These are phyloP conservation scores for Pantelozetes paolii DNA, from an alignment of 2,888 invertebrate species.

Conservation along the genomic window DNA sequence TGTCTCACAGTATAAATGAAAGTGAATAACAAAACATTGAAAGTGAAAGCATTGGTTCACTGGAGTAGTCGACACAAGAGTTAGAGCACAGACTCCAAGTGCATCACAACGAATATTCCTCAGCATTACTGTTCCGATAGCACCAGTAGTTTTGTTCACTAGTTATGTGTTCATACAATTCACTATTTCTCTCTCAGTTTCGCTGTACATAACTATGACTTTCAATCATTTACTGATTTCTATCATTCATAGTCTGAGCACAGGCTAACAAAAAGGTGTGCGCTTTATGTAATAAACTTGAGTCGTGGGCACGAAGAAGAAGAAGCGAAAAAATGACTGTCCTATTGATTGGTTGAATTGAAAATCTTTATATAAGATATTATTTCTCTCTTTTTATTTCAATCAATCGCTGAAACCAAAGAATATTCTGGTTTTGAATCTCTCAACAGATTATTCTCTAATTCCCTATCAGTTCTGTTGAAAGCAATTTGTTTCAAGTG, in stretches of 20 bases:
- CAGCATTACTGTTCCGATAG: background rate
- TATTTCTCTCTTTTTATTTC: background rate
- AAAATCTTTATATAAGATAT: background rate
- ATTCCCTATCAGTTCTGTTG: background rate
- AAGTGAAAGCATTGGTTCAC: background rate
- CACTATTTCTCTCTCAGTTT: background rate
- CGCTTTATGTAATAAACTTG: background rate
- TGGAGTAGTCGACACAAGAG: background rate
- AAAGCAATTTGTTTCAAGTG: background rate
- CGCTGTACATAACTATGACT: constrained; percentile 11
- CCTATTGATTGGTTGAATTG: background rate
- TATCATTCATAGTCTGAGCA: constrained; percentile 6
- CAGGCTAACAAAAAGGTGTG: background rate
- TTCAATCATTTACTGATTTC: background rate
- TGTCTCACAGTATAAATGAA: no score
- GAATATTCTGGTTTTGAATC: background rate
- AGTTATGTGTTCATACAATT: background rate
- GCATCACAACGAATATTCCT: background rate
- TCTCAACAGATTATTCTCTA: no score
- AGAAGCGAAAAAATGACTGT: background rate
- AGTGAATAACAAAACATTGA: background rate
- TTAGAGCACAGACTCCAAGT: background rate
- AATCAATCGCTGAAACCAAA: background rate
- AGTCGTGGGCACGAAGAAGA: background rate
- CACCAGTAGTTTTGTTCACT: background rate